These are phyloP conservation scores for Nemotelus nigrinus DNA, from an alignment of 2,888 invertebrate species.

Conservation along the genomic window DNA sequence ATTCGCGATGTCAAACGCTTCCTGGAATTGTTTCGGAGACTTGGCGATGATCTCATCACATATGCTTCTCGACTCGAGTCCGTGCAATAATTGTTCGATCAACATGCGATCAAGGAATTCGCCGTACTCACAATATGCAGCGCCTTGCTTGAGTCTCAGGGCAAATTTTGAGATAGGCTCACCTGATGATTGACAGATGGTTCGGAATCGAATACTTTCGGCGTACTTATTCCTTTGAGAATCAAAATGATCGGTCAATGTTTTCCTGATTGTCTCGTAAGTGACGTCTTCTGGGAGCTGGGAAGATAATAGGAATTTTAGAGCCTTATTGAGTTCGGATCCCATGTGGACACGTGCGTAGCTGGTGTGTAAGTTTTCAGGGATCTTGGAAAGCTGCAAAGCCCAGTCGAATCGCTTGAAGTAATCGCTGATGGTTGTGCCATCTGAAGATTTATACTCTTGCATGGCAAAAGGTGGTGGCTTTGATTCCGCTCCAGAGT, in stretches of 20 bases:
- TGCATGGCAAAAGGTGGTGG: too few relatives aligned
- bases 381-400: too few relatives aligned
- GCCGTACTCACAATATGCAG: constrained; percentile 48
- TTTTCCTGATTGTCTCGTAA: constrained; percentile 1
- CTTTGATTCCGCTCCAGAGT: too few relatives aligned
- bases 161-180: constrained; percentile 45
- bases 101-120: constrained; percentile 46
- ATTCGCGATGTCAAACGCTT: constrained; percentile 20
- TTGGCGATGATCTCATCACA: constrained; percentile 50
- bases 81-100: constrained; percentile 50
- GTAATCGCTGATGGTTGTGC: too few relatives aligned
- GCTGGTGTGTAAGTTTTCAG: too few relatives aligned
- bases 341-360: too few relatives aligned
- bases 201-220: constrained; percentile 48
- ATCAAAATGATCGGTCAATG: constrained; percentile 44
- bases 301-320: not conserved
- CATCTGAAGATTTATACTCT: too few relatives aligned
- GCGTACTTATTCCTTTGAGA: constrained; percentile 45
- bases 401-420: too few relatives aligned
- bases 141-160: constrained; percentile 47
- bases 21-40: constrained; percentile 28
- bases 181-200: constrained; percentile 36
- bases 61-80: constrained; percentile 40
- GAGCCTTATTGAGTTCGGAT: not conserved
- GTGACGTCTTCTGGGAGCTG: not conserved